Conservation (phyloP, 2,797 vertebrate genomes). For the Fundulus diaphanus region DNA sequence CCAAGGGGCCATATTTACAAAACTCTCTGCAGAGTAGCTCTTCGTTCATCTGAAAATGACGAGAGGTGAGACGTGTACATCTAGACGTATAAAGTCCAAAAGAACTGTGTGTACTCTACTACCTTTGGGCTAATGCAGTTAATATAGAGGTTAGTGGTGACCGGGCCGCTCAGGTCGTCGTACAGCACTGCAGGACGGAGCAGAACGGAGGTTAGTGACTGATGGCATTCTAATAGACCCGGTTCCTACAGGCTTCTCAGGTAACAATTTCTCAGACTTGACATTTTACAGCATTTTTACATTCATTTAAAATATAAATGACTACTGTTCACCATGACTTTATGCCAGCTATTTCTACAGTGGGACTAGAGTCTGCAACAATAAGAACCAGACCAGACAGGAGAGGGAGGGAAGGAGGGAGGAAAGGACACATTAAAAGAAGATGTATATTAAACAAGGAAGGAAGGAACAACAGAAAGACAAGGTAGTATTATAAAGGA, state of each 20-base stretch:
- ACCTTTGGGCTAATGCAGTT: conserved; percentile 88
- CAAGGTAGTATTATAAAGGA: background rate
- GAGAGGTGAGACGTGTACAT: background rate
- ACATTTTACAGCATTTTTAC: background rate
- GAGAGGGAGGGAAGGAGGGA: background rate
- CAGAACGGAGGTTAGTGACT: background rate
- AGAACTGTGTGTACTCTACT: conserved; percentile 8
- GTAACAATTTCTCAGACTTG: background rate
- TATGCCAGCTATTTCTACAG: background rate
- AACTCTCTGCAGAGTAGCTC: conserved; percentile 88
- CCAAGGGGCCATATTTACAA: conserved; percentile 85
- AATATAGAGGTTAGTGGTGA: conserved; percentile 86
- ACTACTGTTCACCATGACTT: background rate
- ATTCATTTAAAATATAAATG: background rate
- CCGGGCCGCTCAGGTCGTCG: conserved; percentile 82
- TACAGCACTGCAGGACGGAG: conserved; percentile 76
- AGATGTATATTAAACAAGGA: background rate
- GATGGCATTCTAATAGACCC: background rate
- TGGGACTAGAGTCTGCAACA: background rate
- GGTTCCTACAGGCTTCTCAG: background rate
- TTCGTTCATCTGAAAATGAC: conserved; percentile 85
- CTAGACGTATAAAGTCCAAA: background rate
- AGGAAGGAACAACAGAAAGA: too few relatives aligned
- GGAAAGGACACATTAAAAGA: background rate
- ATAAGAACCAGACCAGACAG: background rate